Base-by-base conservation (phyloP, 2,113 vertebrate species). In the Mus musculus region DNA sequence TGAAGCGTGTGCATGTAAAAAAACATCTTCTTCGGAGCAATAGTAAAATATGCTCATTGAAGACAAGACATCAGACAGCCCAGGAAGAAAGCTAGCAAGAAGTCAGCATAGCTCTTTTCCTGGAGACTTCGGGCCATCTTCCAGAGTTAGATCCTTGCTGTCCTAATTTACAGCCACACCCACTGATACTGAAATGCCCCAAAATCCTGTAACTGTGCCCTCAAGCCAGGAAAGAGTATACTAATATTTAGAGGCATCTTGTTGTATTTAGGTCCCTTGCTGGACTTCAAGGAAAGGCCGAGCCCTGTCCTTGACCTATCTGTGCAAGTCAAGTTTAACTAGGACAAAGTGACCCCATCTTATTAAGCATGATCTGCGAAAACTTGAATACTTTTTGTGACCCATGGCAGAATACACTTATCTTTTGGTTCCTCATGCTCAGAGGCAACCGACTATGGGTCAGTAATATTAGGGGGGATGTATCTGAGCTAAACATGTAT, bases 261-360 rank as follows among this genome's bases (percentile, higher is more conserved):
- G 26, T 3, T 9, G 16, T 4, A 77, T 65, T 4, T 7, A 3
- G 36, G 49, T 3, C 54, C n/a, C 11, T 5, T 26, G 17, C 11
- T 30, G 72, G 72, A 42, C 26, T 46, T 9, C 3, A 42, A 49
- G 12, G 20, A 22, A 30, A 52, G n/a, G 71, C 5, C 14, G 67
- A 80, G 75, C 30, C 63, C 7, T 36, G 56, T 3, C n/a, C 10
- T 2, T 4, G 22, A 24, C 1, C 52, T 80, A 7, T 46, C n/a
- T 88, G 54, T 93, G 11, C 56, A 71, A 93, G 89, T 95, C 92
- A 65, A 95, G 78, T 88, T 92, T 89, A 85, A 59, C 16, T 49
- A 59, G 65, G 80, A 72, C 10, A 85, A 26, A 39, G 81, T 17
- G 49, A 16, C 4, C 69, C 9, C 24, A 36, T 42, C 24, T 71